Evolutionary conservation across 53 echinoderm and acorn worm genomes (phyloP), one percentile per base, ranked within the genome.

Genomic region (Patiria pectinifera): DNA sequence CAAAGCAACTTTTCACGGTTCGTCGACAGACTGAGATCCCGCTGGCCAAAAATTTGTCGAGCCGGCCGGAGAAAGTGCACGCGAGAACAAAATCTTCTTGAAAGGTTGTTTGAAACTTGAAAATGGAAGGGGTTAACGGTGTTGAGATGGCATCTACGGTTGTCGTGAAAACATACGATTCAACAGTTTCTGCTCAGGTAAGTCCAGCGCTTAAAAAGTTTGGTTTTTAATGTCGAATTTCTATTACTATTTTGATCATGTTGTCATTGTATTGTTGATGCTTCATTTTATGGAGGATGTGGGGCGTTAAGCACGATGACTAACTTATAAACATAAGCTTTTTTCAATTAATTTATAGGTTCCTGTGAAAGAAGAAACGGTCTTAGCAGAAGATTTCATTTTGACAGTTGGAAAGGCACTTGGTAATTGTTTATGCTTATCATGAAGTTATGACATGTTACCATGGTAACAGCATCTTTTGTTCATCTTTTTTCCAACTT

Each of bases 301-400:
- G 35, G 1, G 35, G 35, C 35, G 35, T 35, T 35, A 35, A 35
- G 53, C 53, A 53, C 53, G 53, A 53, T 53, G 8, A 53, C 53
- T n/a, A n/a, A n/a, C n/a, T n/a, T n/a, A n/a, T n/a, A n/a, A n/a
- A n/a, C n/a, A n/a, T n/a, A n/a, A n/a, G n/a, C 24, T 49, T 13
- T 19, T 59, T 22, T 84, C 63, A 25, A 48, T 84, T 79, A n/a
- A 53, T 47, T 74, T 19, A 45, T 69, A 96, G 96, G 91, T 96
- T 53, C 60, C 95, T 43, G 89, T 95, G 10, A 82, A 87, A 88
- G 96, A 91, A 46, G 96, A 96, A 44, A 71, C 93, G 48, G 93
- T 94, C 16, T 74, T 95, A 15, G 96, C 95, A 44, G 96, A 96
- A 46, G 87, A 78, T 15, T 87, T 96, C 79, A 80, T 96, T 26